These are phyloP conservation scores for Orthonyx spaldingii DNA, from an alignment of 2,113 vertebrate genomes.

Conservation along the genomic window DNA sequence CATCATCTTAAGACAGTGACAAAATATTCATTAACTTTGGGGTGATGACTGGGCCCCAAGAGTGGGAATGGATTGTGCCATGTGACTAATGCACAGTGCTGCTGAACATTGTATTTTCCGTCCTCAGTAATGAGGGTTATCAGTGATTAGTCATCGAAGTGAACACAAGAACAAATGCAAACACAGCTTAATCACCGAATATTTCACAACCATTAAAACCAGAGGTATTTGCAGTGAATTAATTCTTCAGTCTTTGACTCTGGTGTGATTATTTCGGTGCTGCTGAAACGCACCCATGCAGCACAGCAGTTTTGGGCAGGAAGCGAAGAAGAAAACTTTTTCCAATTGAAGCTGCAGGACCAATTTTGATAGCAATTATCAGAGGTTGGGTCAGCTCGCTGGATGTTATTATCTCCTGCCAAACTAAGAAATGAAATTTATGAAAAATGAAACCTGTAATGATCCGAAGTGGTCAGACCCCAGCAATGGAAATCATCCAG, in stretches of 20 bases:
- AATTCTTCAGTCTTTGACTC: neutral
- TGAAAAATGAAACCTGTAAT: slow-evolving; percentile 43
- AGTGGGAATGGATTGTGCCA: neutral
- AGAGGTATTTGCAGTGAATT: neutral
- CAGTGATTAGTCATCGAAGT: neutral
- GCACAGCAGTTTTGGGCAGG: neutral
- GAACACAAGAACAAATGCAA: neutral
- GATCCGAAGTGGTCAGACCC: neutral
- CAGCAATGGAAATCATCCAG: neutral
- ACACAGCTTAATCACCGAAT: neutral
- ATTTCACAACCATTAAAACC: neutral
- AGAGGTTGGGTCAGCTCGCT: slow-evolving; percentile 20
- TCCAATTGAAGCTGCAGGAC: neutral
- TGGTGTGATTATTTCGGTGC: neutral
- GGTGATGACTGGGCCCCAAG: neutral
- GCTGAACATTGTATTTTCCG: neutral
- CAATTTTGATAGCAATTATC: slow-evolving; percentile 57
- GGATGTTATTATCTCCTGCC: slow-evolving; percentile 48
- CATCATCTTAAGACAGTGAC: neutral
- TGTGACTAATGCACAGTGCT: neutral
- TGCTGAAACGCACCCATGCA: neutral
- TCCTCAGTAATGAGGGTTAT: neutral
- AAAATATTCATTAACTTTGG: neutral
- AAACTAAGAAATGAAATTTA: slow-evolving; percentile 32
- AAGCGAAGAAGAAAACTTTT: neutral